Evolutionary conservation across 1,140 invertebrate species (phyloP).

Genomic region (Neocloeon triangulifer): DNA sequence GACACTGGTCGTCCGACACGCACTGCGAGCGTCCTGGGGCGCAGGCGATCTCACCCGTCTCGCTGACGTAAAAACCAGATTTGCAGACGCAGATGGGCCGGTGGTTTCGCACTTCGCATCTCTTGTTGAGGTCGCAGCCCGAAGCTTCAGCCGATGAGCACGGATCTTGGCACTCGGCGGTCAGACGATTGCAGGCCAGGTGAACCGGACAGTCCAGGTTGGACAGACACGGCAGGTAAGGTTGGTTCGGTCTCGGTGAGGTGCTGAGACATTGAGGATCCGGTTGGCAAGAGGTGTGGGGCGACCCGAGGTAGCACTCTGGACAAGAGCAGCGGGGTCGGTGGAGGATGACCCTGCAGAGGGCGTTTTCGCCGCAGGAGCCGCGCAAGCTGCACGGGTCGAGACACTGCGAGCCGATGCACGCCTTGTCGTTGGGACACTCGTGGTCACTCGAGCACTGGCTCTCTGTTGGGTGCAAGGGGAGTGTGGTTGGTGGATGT

Average conservation of each 20-base stretch:
- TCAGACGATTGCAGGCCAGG: conserved; percentile 39
- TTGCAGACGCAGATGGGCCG: conserved; percentile 70
- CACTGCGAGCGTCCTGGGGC: conserved; percentile 57
- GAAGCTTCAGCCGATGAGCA: conserved; percentile 31
- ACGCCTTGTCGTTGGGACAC: conserved; percentile 75
- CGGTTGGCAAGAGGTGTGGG: conserved; percentile 45
- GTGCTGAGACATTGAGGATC: conserved; percentile 41
- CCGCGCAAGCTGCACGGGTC: conserved; percentile 72
- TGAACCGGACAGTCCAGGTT: conserved; percentile 51
- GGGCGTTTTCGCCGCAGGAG: conserved; percentile 68
- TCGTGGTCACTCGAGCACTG: conserved; percentile 76
- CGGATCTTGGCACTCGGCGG: conserved; percentile 53
- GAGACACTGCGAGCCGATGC: conserved; percentile 63
- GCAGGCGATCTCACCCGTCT: conserved; percentile 59
- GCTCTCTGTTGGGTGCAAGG: conserved; percentile 31
- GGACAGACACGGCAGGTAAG: conserved; percentile 27
- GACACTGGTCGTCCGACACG: conserved; percentile 56
- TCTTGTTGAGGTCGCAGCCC: conserved; percentile 54
- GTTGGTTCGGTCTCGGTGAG: conserved; percentile 7
- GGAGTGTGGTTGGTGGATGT: conserved; percentile 11
- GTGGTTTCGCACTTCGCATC: conserved; percentile 69
- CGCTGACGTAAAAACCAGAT: conserved; percentile 64
- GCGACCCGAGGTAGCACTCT: conserved; percentile 62
- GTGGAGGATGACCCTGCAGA: conserved; percentile 63
- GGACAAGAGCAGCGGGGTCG: conserved; percentile 65